These are phyloP conservation scores for Trichogramma dendrolimi DNA, from an alignment of 2,888 invertebrate species.

Conservation along the genomic window DNA sequence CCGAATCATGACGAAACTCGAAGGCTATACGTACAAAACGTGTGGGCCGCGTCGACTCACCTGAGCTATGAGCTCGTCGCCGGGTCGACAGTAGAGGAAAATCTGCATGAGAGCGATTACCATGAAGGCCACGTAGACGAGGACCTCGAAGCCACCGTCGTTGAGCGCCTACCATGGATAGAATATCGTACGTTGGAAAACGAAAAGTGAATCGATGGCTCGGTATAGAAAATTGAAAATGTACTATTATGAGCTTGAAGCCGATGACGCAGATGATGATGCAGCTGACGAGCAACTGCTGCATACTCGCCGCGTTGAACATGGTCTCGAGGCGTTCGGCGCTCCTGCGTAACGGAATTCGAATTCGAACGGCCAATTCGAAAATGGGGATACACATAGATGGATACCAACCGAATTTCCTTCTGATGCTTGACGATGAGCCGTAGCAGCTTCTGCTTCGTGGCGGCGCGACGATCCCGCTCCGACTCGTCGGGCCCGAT, in stretches of 20 bases:
- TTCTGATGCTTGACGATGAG: slow-evolving; percentile 19
- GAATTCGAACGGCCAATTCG: not conserved
- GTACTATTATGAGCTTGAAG: slow-evolving; percentile 33
- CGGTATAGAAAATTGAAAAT: too few species aligned
- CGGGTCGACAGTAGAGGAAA: slow-evolving; percentile 26
- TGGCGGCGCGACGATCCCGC: too few species aligned
- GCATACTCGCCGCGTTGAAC: slow-evolving; percentile 34
- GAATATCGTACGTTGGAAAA: too few species aligned
- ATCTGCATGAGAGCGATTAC: slow-evolving; percentile 24
- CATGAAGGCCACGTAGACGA: slow-evolving; percentile 23
- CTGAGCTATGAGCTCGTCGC: slow-evolving; percentile 22
- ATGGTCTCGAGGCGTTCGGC: slow-evolving; percentile 33
- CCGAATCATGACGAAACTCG: not conserved
- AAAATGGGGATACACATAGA: not conserved
- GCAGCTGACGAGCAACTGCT: slow-evolving; percentile 37
- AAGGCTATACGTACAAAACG: not conserved
- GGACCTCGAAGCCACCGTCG: slow-evolving; percentile 15
- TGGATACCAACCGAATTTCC: slow-evolving; percentile 18
- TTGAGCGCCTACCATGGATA: slow-evolving; percentile 11
- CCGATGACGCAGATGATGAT: slow-evolving; percentile 43
- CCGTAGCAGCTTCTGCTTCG: too few species aligned
- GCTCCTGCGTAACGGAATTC: slow-evolving; percentile 14
- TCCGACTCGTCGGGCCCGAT: not conserved
- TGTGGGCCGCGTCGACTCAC: slow-evolving; percentile 2
- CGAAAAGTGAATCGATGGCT: too few species aligned